These are phyloP conservation scores for Chrysomela aeneicollis DNA, from an alignment of 2,888 invertebrate genomes.

Conservation along the genomic window DNA sequence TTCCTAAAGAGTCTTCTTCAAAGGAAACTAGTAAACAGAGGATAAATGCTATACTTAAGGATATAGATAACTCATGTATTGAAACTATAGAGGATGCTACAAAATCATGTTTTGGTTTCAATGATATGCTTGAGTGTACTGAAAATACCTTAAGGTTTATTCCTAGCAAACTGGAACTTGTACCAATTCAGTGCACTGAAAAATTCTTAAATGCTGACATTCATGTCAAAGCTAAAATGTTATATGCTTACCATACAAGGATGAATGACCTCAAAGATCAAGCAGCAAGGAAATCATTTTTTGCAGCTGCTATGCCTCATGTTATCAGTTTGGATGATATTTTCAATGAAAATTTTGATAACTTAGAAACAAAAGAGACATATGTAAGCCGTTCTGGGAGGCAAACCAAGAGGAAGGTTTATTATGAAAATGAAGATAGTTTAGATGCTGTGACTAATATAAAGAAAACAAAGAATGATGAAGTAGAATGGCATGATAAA, in stretches of 20 bases:
- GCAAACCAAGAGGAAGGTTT: constrained; percentile 31
- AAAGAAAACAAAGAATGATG: constrained; percentile 31
- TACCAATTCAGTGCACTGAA: constrained; percentile 38
- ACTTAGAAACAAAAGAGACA: constrained; percentile 25
- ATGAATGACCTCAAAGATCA: constrained; percentile 23
- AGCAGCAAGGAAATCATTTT: constrained; percentile 30
- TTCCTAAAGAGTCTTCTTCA: background rate
- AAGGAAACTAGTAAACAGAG: constrained; percentile 15
- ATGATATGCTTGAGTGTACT: constrained; percentile 39
- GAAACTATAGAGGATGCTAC: constrained; percentile 29
- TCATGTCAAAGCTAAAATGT: constrained; percentile 27
- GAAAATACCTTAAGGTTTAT: constrained; percentile 30
- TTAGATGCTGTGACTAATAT: constrained; percentile 6
- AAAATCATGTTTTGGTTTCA: constrained; percentile 35
- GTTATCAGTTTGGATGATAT: constrained; percentile 14
- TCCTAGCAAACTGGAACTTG: constrained; percentile 29
- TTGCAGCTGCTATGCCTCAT: constrained; percentile 24
- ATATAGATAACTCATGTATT: constrained; percentile 13
- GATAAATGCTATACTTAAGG: background rate
- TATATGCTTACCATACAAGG: constrained; percentile 34
- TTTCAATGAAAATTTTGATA: constrained; percentile 3
- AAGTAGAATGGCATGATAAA: constrained; percentile 29
- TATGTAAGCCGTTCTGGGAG: constrained; percentile 33
- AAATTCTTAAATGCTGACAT: constrained; percentile 31
- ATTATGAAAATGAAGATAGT: constrained; percentile 32